Conservation (phyloP, 2,113 vertebrate species). For the Camelus bactrianus region DNA sequence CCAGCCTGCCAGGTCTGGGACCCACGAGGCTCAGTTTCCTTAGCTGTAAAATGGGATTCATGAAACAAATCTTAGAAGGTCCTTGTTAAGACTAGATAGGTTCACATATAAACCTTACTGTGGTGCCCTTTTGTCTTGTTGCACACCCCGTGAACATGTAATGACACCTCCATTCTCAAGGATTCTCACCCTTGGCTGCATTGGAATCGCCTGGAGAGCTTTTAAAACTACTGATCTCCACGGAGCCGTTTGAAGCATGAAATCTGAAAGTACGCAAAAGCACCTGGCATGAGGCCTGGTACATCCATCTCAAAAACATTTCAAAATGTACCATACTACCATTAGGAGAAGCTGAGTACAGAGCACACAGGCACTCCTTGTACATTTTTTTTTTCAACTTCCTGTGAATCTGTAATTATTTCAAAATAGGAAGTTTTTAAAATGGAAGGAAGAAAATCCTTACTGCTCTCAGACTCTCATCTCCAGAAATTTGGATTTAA, state of each 20-base stretch:
- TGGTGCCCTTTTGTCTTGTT: neutral
- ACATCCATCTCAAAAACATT: too few species aligned
- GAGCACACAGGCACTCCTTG: too few species aligned
- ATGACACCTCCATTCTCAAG: neutral
- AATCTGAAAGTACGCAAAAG: too few species aligned
- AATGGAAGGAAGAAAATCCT: too few species aligned
- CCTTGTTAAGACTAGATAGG: neutral
- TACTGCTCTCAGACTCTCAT: neutral
- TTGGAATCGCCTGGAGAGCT: neutral
- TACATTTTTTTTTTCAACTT: too few species aligned
- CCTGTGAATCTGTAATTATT: too few species aligned
- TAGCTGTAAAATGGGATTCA: neutral
- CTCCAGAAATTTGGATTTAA: neutral
- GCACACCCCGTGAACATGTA: accelerated
- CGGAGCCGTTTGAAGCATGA: too few species aligned
- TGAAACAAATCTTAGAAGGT: neutral
- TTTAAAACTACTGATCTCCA: neutral
- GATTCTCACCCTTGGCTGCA: neutral
- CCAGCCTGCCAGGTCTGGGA: neutral
- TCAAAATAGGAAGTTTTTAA: too few species aligned
- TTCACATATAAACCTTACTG: neutral
- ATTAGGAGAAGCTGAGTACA: too few species aligned
- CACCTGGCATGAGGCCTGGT: too few species aligned
- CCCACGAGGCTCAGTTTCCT: neutral
- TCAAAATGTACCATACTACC: too few species aligned